Base-by-base conservation (phyloP, 2,113 vertebrate species). In the Paramormyrops kingsleyae region DNA sequence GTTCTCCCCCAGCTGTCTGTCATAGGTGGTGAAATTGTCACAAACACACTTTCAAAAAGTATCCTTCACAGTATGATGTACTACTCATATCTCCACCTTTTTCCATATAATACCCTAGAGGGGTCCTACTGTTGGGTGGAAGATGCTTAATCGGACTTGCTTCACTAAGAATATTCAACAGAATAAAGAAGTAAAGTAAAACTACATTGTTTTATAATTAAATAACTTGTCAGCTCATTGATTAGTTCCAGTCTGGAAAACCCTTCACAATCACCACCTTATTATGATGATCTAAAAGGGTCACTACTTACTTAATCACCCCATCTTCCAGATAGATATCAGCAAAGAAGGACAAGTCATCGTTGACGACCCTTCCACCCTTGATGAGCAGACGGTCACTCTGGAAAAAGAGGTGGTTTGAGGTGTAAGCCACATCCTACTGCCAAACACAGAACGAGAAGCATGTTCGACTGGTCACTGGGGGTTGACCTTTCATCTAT, bases 1-100 rank as follows among this genome's bases (percentile, higher is more conserved):
- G 92, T 99, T 98, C 94, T 99, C 98, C 89, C 98, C 98, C 91
- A 99, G 98, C 96, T 99, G 97, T 92, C 98, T 99, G 90, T 53
- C 91, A 91, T 88, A 50, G 44, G 80, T n/a, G 27, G 62, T 17
- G 52, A 56, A 39, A 24, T 24, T 44, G 53, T 56, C 87, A 88
- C n/a, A 4, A n/a, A 53, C 8, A 3, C 31, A 56, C 44, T 84
- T 84, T 84, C 39, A 24, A n/a, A 83, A 44, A 24, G 1, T 17
- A 24, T 83, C 35, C 77, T 21, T 44, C 19, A 2, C 13, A 84
- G 44, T 44, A 84, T 39, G 35, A n/a, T 7, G 24, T 83, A 1
- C 19, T 4, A n/a, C 17, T 47, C 17, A 47, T 24, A 42, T 46
- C 6, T 13, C 9, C 70, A 39, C 70, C 31, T 77, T 77, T 46